Percentiles rank a stretch among this genome's conserved stretches.
Evolutionary conservation across 1,140 invertebrate species (phyloP).

Genomic region (Grapholita molesta): DNA sequence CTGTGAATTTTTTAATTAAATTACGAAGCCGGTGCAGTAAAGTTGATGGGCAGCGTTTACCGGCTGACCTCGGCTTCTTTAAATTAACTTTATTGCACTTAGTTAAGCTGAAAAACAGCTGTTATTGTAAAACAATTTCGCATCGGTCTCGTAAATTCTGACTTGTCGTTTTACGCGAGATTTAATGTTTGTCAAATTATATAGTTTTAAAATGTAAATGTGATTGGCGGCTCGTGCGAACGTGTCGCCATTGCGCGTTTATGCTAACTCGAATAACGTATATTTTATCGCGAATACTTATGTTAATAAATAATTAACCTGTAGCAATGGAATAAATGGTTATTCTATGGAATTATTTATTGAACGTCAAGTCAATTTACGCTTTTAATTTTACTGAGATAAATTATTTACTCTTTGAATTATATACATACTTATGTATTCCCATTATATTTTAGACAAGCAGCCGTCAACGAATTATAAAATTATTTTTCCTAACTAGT

Average conservation of each 20-base stretch:
- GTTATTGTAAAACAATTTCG: conserved; percentile 16
- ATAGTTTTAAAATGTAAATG: conserved; percentile 10
- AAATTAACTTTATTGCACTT: conserved; percentile 36
- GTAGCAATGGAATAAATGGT: not conserved
- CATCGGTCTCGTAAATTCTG: not conserved
- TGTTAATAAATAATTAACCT: not conserved
- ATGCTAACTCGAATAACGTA: not conserved
- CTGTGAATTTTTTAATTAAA: conserved; percentile 77
- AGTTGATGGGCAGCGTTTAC: conserved; percentile 40
- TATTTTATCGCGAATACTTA: not conserved
- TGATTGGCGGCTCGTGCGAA: not conserved
- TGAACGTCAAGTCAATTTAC: not conserved
- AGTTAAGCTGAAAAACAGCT: conserved; percentile 19
- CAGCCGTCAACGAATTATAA: not conserved
- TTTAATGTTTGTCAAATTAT: conserved; percentile 3
- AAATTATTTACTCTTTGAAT: not conserved
- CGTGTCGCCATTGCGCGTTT: not conserved
- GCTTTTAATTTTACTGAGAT: not conserved
- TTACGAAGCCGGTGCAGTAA: conserved; percentile 68
- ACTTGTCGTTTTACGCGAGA: not conserved
- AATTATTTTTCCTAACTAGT: too few species aligned
- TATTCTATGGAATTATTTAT: not conserved
- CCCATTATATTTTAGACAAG: not conserved
- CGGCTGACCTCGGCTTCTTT: conserved; percentile 27
- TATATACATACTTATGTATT: not conserved